Evolutionary conservation across 2,113 vertebrate genomes (phyloP).

Genomic region (Anarrhichthys ocellatus): DNA sequence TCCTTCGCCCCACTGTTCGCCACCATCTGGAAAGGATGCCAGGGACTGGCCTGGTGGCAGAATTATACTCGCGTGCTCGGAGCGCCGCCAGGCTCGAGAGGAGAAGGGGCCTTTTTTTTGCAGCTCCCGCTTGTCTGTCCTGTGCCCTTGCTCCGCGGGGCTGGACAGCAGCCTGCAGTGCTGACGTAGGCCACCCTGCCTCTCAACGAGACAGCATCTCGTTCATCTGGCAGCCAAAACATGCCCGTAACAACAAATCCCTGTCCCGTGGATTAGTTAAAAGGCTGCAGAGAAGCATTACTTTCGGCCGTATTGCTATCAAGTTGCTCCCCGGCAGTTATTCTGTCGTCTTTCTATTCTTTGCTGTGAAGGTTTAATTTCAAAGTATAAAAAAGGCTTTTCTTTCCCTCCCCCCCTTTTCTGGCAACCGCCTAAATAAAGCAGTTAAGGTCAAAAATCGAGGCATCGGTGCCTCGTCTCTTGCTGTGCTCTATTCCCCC

Average conservation of each 20-base stretch:
- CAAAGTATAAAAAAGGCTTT: background rate
- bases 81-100: conserved; percentile 71
- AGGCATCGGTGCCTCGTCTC: conserved; percentile 33
- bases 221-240: conserved; percentile 67
- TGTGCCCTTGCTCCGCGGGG: conserved; percentile 60
- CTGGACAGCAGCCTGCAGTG: conserved; percentile 64
- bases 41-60: conserved; percentile 71
- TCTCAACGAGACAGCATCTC: conserved; percentile 71
- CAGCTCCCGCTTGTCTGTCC: conserved; percentile 66
- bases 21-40: conserved; percentile 85
- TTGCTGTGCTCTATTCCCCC: conserved; percentile 44
- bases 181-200: conserved; percentile 71
- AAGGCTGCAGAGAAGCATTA: conserved; percentile 21
- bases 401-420: background rate
- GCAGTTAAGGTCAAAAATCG: conserved; percentile 47
- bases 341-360: conserved; percentile 17
- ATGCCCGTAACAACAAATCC: conserved; percentile 54
- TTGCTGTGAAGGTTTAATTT: conserved; percentile 15
- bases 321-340: conserved; percentile 9
- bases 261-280: conserved; percentile 37
- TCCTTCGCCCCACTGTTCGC: conserved; percentile 67
- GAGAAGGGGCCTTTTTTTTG: conserved; percentile 70
- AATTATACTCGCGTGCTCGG: conserved; percentile 69
- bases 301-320: background rate
- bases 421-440: conserved; percentile 44